Evolutionary conservation across 2,888 invertebrate species (phyloP), one percentile per base, ranked within the genome.

Genomic region (Pegoplata infirma): DNA sequence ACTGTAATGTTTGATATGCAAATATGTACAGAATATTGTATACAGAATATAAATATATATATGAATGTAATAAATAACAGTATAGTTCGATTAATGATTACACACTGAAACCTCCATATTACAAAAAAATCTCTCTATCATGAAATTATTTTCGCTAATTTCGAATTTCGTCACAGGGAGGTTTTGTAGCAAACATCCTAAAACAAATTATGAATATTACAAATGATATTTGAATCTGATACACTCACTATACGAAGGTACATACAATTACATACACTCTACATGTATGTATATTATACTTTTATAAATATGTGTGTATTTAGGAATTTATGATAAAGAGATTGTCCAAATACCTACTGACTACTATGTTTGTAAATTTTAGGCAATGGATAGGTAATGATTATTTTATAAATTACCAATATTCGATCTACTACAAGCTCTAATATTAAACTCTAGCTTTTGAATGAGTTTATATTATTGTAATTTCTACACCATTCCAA

Each of bases 401-500:
- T 44, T 23, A 21, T 14, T 58, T 58, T 14, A 59, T 25, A 46
- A 21, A 28, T 46, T 53, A 19, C n/a, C n/a, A n/a, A n/a, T n/a
- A n/a, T n/a, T n/a, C n/a, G 21, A 36, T 32, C n/a, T 2, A 23
- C 46, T 32, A 40, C n/a, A 21, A 53, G 25, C 19, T 28, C 23
- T 3, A 25, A 40, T 8, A 49, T 32, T n/a, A 46, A 63, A 47
- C 23, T 47, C 19, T 23, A 51, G 17, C 17, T 8, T 58, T 73
- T 56, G 64, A 66, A 49, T 51, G 25, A 73, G 36, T 40, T 40
- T 51, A 40, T 44, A 47, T 23, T 55, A 47, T 72, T 23, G 17
- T 23, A 55, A 40, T n/a, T n/a, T n/a, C 36, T 10, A 71, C 61
- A 55, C 63, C 55, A 72, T 36, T 56, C 19, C 17, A 56, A 72